Base-by-base conservation (phyloP, 1,140 invertebrate species). In the Drosophila ohnishii region DNA sequence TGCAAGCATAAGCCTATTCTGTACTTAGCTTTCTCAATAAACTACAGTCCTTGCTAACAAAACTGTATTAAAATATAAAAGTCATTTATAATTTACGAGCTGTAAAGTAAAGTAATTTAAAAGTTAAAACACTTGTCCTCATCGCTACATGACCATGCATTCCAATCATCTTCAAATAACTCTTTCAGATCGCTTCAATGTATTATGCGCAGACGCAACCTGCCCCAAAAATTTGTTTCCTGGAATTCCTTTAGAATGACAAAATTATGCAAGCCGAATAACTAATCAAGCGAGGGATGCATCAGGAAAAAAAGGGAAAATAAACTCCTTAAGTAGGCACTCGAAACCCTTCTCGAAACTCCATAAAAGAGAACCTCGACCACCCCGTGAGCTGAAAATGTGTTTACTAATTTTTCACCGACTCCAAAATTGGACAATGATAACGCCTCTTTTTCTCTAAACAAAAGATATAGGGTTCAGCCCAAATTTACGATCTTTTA, bases 261-360 rank as follows among this genome's bases (percentile, higher is more conserved):
- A 67, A 84, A 80, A 78, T 84, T 88, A 84, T 88, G 84, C 84
- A 66, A 74, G 73, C 60, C 39, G 84, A 80, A 88, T 88, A 69
- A 32, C 75, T 84, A 88, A 88, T 88, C 53, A 74, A 77, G 65
- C 75, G 62, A 40, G 64, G 59, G 30, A 58, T 39, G 67, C 65
- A 25, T 60, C 42, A 5, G 28, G 11, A 7, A 14, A 34, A 63
- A 14, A 14, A 42, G 22, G 30, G 45, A 32, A 53, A 39, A 48
- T 55, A 65, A 70, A 69, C 63, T 77, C 59, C 59, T 66, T 47
- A 48, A 70, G 75, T 50, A 32, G 35, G 19, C 50, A 69, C 64
- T 69, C 28, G 42, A 71, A 13, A 34, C 28, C 22, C 28, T 28
- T 0, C 25, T 28, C 25, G 3, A 58, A 14, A 60, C 44, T 48